Base-by-base conservation (phyloP, 2,797 vertebrate species). In the Enteromius trimaculatus region DNA sequence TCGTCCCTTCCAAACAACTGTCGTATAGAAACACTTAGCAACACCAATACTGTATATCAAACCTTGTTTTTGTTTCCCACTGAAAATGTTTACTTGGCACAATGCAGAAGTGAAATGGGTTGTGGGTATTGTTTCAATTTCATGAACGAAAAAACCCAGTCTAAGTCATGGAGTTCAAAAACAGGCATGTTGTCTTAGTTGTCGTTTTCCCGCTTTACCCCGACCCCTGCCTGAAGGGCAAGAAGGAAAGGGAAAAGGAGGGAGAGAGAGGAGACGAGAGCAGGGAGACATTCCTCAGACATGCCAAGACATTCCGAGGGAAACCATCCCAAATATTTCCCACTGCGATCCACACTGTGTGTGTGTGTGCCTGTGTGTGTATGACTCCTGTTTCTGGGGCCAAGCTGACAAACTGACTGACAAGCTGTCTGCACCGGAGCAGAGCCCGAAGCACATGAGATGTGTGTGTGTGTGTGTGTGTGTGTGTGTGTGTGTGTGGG, bases 251-350 rank as follows among this genome's bases (percentile, higher is more conserved):
- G 69, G 86, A 64, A 79, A 87, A 83, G 79, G 62, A 60, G 64
- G 34, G 65, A 60, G 77, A 76, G 66, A 66, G 77, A 68, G 47
- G 77, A 68, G 49, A 68, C 16, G 17, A 68, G 62, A 77, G 62
- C 78, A 79, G 84, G 80, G 88, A 89, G 89, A 89, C 93, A 94
- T 95, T 95, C 94, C 93, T 91, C 89, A 92, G 91, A 91, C 92
- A 93, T 86, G 92, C 94, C 94, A 95, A 95, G 93, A 94, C 94
- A 95, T 95, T 95, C 94, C 92, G 81, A 93, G 92, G 92, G 92
- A 95, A 95, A 94, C 93, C 93, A 95, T 95, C 92, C 92, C 92
- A 95, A 95, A 94, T 93, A 94, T 94, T 94, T 94, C 92, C 89
- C 92, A 87, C 89, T 93, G 91, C 91, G 91, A 92, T 93, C 89